Evolutionary conservation across 2,888 invertebrate species (phyloP), one percentile per base, ranked within the genome.

Genomic region (Pachliopta kotzebuea): DNA sequence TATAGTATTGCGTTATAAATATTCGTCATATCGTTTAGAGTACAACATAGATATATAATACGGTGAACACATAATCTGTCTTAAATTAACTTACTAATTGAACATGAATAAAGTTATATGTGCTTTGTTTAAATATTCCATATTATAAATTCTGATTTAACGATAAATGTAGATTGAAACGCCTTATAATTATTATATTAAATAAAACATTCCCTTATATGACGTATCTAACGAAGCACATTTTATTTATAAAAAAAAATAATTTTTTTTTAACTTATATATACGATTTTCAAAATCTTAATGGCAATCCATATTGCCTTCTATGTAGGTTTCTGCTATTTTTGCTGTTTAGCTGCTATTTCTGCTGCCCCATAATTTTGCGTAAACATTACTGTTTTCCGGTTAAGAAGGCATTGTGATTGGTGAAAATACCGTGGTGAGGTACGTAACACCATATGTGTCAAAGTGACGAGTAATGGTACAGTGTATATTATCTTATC

Each of bases 1-100:
- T 52, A 52, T 21, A 20, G 20, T 20, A 14, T 54, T 23, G 54
- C 54, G 54, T 26, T 54, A 54, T 26, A 23, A 54, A 54, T 54
- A 26, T 24, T 54, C 26, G 18, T 4, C 54, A 54, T 54, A 54
- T 54, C 54, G 24, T 54, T 54, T 24, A 24, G 21, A 26, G 54
- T 54, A 54, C 54, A 26, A 26, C 11, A 54, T 54, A 26, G 45
- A 21, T 52, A 52, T 52, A 52, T 21, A 4, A 52, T 23, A 26
- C 21, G 26, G 17, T 18, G 7, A 54, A 54, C 2, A 54, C 26
- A 14, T 23, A 54, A 26, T 54, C 54, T 26, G 54, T 54, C 54
- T 54, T 45, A n/a, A 45, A 45, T 45, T 45, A 45, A 4, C 7
- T 45, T n/a, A 45, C 7, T 45, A 45, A 18, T 45, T 11, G n/a